phyloP scores from a whole-genome alignment of 1,140 invertebrate species.

The Drosophila obscura region DNA sequence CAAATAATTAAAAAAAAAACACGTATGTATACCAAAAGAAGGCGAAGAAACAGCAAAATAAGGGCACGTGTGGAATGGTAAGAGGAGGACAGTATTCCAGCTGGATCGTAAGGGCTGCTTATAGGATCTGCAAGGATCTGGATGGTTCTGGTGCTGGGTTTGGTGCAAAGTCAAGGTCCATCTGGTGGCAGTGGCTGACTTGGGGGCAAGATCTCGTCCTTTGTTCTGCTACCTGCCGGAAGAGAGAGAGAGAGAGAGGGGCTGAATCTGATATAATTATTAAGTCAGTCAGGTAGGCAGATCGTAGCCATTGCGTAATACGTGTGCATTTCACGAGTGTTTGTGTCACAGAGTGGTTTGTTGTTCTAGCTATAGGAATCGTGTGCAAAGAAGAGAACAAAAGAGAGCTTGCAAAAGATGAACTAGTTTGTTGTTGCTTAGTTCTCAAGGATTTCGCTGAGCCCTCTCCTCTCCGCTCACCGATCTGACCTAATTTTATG shows the following conservation, averaged over 20 bases:
- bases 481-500: conserved; percentile 71
- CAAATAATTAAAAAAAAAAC: conserved; percentile 42
- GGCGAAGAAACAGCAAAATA: conserved; percentile 53
- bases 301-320: conserved; percentile 78
- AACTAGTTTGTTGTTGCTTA: conserved; percentile 63
- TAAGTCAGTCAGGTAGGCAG: conserved; percentile 74
- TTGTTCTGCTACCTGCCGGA: conserved; percentile 36
- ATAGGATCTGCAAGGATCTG: conserved; percentile 59
- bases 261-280: conserved; percentile 70
- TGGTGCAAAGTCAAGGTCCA: conserved; percentile 72
- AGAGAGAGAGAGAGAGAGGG: conserved; percentile 19
- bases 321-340: conserved; percentile 34
- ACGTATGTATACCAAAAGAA: conserved; percentile 36
- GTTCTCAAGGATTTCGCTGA: conserved; percentile 47
- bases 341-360: conserved; percentile 39
- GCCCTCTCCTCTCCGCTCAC: conserved; percentile 34
- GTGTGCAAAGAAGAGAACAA: conserved; percentile 37
- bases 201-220: no score
- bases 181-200: conserved; percentile 2
- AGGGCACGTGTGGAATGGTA: conserved; percentile 71
- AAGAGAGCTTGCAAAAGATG: conserved; percentile 30
- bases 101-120: conserved; percentile 18
- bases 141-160: conserved; percentile 10
- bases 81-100: conserved; percentile 3
- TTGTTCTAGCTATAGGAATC: conserved; percentile 74